Evolutionary conservation across 1,140 invertebrate genomes (phyloP).

Genomic region (Drosophila parabipectinata): DNA sequence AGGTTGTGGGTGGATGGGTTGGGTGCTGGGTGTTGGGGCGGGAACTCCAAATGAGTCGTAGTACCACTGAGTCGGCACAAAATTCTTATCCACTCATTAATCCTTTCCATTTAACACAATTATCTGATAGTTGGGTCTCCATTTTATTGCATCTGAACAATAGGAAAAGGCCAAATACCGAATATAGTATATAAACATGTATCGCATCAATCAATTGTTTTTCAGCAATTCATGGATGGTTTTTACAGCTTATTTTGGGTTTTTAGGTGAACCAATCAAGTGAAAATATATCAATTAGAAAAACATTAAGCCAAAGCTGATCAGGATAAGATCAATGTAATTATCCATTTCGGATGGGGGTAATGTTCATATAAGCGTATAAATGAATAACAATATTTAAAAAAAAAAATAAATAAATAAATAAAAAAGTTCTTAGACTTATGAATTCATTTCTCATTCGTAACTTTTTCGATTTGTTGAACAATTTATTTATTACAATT

Average conservation of each 20-base stretch:
- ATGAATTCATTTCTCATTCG: constrained; percentile 9
- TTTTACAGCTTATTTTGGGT: constrained; percentile 8
- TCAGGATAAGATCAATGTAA: constrained; percentile 40
- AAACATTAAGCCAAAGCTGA: constrained; percentile 43
- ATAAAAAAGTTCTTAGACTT: neutral
- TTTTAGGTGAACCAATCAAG: constrained; percentile 37
- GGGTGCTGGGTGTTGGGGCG: neutral
- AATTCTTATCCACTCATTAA: constrained; percentile 62
- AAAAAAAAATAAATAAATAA: neutral
- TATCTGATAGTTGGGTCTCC: constrained; percentile 42
- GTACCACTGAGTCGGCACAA: constrained; percentile 36
- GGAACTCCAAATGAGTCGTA: constrained; percentile 44
- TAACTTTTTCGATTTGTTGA: constrained; percentile 11
- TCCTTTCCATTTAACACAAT: constrained; percentile 53
- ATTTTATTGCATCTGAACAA: constrained; percentile 37
- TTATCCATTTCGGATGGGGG: constrained; percentile 6
- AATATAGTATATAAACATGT: constrained; percentile 20
- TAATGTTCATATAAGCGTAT: neutral
- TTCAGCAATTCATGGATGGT: constrained; percentile 44
- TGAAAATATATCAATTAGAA: constrained; percentile 65
- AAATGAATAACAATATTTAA: neutral
- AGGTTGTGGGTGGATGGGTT: neutral
- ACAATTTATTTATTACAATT: constrained; percentile 25
- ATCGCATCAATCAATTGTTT: constrained; percentile 59
- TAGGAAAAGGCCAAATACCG: constrained; percentile 19